Evolutionary conservation across 2,888 invertebrate genomes (phyloP), one percentile per base, ranked within the genome.

Genomic region (Sisyra terminalis): DNA sequence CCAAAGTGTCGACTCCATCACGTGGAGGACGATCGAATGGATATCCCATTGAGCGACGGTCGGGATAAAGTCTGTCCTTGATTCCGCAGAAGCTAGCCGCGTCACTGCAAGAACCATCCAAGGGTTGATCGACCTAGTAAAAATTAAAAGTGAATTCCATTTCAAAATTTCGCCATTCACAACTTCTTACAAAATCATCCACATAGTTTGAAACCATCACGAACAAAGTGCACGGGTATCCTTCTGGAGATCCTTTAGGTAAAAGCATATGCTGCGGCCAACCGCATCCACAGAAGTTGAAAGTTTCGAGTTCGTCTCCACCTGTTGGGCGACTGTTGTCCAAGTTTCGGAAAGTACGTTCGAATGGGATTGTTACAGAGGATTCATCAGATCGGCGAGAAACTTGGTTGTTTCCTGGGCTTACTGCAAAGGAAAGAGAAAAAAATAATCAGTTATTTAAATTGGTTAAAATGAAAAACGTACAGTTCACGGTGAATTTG

Each of bases 271-370:
- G 85, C 46, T 84, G 77, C 0, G 87, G 87, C 85, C 87, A 87
- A 40, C 87, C 86, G 53, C 88, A 89, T 46, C 87, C 87, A 63
- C 88, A 89, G 70, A 82, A 84, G 63, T 81, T 79, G 64, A 81
- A 82, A 50, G 68, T 65, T 8, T 61, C 63, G 43, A 64, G 50
- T 1, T 70, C 61, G 2, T 65, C 61, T 35, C 70, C 70, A 0
- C 66, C 70, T 10, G 66, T 59, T 0, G 81, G 78, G 0, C 81
- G 67, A 42, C 61, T 66, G 1, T 56, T 53, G 50, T 81, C 78
- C 51, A 80, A 57, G 56, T 76, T 73, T 8, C 81, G 72, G 75
- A 85, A 89, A 1, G 82, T 84, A 45, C 79, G 68, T 57, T 84
- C 85, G 57, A 80, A 85, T 1, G 86, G 85, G 54, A 86, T 82